These are phyloP conservation scores for Hydrozoanthus gracilis DNA, from an alignment of 92 coral and sea anemone genomes.

Conservation along the genomic window DNA sequence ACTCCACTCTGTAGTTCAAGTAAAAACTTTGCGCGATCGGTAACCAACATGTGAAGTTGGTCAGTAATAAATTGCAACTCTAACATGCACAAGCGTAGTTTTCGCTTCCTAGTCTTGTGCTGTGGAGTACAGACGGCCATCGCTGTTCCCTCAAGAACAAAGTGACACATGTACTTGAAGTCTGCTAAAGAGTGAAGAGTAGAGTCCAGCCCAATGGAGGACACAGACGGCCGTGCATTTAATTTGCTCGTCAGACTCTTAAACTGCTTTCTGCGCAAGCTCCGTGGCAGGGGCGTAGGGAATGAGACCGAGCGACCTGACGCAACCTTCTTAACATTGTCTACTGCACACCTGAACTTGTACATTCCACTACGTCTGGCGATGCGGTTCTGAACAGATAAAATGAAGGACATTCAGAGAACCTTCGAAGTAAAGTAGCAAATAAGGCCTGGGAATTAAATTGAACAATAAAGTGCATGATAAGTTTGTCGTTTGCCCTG, in stretches of 20 bases:
- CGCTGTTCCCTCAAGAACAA: conserved; percentile 34
- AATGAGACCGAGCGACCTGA: neutral
- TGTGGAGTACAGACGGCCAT: conserved; percentile 12
- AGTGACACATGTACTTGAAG: conserved; percentile 41
- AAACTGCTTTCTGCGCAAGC: neutral
- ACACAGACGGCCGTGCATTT: neutral
- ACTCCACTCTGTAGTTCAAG: neutral
- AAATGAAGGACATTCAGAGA: neutral
- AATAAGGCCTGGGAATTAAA: too few relatives aligned
- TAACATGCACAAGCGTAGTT: conserved; percentile 22
- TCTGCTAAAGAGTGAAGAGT: conserved; percentile 37
- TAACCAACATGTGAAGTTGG: neutral
- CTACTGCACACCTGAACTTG: conserved; percentile 25
- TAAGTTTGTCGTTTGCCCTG: too few relatives aligned
- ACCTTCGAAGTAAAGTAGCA: too few relatives aligned
- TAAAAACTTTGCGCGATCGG: neutral
- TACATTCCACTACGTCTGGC: conserved; percentile 20
- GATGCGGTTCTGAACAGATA: conserved; percentile 27
- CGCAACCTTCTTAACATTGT: neutral
- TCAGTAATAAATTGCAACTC: conserved; percentile 29
- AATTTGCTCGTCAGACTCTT: conserved; percentile 2
- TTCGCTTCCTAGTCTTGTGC: neutral
- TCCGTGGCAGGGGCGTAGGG: neutral
- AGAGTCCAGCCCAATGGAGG: neutral
- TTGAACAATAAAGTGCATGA: too few relatives aligned